Base-by-base conservation (phyloP, 1,140 invertebrate genomes). In the Dendrolimus punctatus region DNA sequence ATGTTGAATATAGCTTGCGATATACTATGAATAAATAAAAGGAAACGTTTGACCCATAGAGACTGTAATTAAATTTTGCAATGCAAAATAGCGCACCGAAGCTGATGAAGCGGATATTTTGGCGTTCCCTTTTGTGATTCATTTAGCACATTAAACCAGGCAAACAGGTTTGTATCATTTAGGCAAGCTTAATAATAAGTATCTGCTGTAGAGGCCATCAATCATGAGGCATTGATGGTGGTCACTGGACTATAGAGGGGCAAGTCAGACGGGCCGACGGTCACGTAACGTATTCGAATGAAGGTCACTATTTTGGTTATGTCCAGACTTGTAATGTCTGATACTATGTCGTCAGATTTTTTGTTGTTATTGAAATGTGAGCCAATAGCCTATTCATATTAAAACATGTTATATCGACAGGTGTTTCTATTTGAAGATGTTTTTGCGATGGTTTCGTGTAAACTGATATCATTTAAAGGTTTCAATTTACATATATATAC, bases 191-290 rank as follows among this genome's bases (percentile, higher is more conserved):
- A 55, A 55, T 60, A 48, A 60, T 36, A 53, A 44, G 36, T 55
- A 48, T 49, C 38, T 52, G 51, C 36, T 9, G 49, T 42, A 52
- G 23, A 39, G 42, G 42, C 40, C 42, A 45, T 60, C 42, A 52
- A 60, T 55, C 49, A 55, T 40, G 58, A 61, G 55, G 62, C 59
- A 65, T 60, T 60, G 58, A 62, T 62, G 64, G 55, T 66, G 62
- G 43, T 47, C 61, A 64, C 47, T 59, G 61, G 53, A 59, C 53
- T 64, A 65, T 59, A 48, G 41, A 62, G 60, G 49, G 52, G 55
- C 45, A 59, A 45, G 51, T 44, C 46, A 46, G 61, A 52, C 48
- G 51, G 55, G 43, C 58, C 44, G 46, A 46, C 50, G 47, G 62
- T 64, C 60, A 67, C 62, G 64, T 69, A 58, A n/a, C 45, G 48